Percentiles rank a stretch among this genome's conserved stretches.
Conservation (phyloP, 1,140 invertebrate genomes). For the Tetragnatha versicolor region DNA sequence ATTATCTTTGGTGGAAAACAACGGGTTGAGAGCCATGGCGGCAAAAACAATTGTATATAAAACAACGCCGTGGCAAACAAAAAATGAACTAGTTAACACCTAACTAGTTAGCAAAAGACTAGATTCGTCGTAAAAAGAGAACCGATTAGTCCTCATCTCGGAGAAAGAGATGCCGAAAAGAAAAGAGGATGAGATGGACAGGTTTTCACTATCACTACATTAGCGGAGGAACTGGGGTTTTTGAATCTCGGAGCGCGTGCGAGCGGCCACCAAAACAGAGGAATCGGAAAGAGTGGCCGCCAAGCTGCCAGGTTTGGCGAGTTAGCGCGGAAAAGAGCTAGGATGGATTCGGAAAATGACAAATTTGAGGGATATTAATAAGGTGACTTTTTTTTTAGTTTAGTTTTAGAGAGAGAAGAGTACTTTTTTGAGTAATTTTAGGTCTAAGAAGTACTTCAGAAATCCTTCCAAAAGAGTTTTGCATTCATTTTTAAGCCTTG, state of each 20-base stretch:
- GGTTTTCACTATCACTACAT: background rate
- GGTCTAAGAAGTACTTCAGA: too few species aligned
- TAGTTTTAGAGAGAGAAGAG: background rate
- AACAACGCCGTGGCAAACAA: background rate
- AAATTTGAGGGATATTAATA: background rate
- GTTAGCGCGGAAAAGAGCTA: background rate
- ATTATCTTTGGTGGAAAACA: slow-evolving; percentile 37
- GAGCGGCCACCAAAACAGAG: slow-evolving; percentile 10
- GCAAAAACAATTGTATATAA: background rate
- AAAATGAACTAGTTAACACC: background rate
- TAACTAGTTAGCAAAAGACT: background rate
- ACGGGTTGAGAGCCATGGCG: slow-evolving; percentile 16
- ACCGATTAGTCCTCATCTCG: background rate
- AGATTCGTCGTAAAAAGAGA: background rate
- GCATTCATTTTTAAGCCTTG: too few species aligned
- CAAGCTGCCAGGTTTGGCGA: slow-evolving; percentile 13
- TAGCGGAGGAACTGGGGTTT: slow-evolving; percentile 18
- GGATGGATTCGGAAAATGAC: background rate
- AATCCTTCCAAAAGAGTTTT: too few species aligned
- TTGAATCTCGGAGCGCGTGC: slow-evolving; percentile 19
- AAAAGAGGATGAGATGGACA: background rate
- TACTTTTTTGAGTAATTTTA: background rate
- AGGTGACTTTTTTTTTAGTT: background rate
- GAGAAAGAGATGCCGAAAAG: background rate
- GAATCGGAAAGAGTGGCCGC: background rate